Evolutionary conservation across 2,888 invertebrate genomes (phyloP), one percentile per base, ranked within the genome.

Genomic region (Dolichomitus sp.): DNA sequence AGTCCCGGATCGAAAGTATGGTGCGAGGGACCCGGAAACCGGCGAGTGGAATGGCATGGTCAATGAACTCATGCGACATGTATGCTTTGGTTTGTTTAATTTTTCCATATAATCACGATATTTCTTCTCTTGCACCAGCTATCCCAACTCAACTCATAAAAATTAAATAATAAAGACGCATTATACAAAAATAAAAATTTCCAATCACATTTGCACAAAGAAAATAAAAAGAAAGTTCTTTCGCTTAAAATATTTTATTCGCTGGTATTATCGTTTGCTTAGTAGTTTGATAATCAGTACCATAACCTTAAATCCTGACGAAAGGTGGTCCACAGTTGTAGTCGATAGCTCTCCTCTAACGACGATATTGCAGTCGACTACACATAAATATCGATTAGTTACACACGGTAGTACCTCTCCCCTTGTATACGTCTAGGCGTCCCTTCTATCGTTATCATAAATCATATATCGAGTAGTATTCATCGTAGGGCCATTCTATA

Each of bases 11-110:
- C 94, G 95, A 85, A 96, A 96, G 90, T 96, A 96, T 91, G 96
- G 96, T 52, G 96, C 95, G 61, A 94, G 94, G 85, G 95, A 96
- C 90, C 95, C 95, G n/a, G 94, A 94, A 84, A 95, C 95, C 50
- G 95, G 95, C 76, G 94, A 95, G 85, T 96, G 96, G 96, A 96
- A 96, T 92, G 96, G 96, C 87, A 96, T 96, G 95, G 96, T 97
- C 59, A 94, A 95, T 73, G 95, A 96, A 91, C 94, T 96, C 84
- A 96, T 96, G 95, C 95, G 96, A 94, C 96, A 97, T 94, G 96
- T 96, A 95, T 91, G 95, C 90, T 92, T 90, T 91, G 89, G 88
- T 92, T 92, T 91, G 90, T 90, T 90, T 92, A 87, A 88, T 86
- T 89, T 88, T 78, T 78, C 61, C 65, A 61, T 74, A 81, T 74